Evolutionary conservation across 2,888 invertebrate species (phyloP).

Genomic region (Campaea margaritaria): DNA sequence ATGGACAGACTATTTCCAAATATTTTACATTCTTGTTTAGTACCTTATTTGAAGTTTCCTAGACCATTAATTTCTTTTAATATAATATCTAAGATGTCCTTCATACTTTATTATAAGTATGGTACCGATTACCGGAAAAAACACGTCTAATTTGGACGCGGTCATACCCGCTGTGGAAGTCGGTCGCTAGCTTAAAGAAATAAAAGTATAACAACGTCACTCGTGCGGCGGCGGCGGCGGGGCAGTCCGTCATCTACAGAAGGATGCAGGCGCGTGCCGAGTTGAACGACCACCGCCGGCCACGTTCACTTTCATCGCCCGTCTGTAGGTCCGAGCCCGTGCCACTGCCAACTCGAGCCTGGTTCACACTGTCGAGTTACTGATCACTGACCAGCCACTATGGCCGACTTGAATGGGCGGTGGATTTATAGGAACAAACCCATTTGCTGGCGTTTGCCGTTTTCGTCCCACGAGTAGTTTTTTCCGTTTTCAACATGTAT

Average conservation of each 20-base stretch:
- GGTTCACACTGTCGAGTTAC: conserved; percentile 20
- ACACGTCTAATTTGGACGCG: conserved; percentile 11
- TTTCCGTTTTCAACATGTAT: too few species aligned
- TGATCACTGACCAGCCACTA: background rate
- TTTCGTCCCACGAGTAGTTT: too few species aligned
- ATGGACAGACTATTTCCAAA: too few species aligned
- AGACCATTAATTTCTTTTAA: too few species aligned
- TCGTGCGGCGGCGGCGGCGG: conserved; percentile 43
- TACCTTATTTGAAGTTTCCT: too few species aligned
- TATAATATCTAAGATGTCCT: too few species aligned
- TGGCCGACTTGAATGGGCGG: too few species aligned
- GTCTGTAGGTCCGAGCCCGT: conserved; percentile 54
- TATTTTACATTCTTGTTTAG: too few species aligned
- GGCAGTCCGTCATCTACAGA: conserved; percentile 35
- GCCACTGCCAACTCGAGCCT: conserved; percentile 39
- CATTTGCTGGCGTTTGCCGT: too few species aligned
- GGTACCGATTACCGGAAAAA: background rate
- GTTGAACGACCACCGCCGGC: conserved; percentile 81
- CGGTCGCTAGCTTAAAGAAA: conserved; percentile 43
- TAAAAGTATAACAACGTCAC: conserved; percentile 61
- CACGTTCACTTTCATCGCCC: conserved; percentile 80
- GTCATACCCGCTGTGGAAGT: conserved; percentile 7
- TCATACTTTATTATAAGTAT: too few species aligned
- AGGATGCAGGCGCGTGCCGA: conserved; percentile 81
- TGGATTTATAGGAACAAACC: too few species aligned